Evolutionary conservation across 2,888 invertebrate genomes (phyloP).

Genomic region (Osedax fenrisi): DNA sequence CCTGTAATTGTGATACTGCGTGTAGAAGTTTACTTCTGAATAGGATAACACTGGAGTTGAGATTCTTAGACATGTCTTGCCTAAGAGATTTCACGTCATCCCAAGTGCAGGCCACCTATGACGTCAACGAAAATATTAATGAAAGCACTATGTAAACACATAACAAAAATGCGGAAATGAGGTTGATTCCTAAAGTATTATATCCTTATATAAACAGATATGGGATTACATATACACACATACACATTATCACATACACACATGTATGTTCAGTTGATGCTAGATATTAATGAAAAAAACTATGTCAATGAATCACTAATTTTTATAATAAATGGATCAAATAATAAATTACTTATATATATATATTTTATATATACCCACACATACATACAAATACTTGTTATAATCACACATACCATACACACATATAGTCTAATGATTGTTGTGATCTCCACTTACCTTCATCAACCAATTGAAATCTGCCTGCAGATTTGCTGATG

Average conservation of each 20-base stretch:
- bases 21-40: constrained; percentile 80
- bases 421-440: too few species aligned
- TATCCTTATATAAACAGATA: not conserved
- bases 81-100: constrained; percentile 80
- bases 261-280: too few species aligned
- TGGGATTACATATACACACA: not conserved
- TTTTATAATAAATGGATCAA: too few species aligned
- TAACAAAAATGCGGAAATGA: not conserved
- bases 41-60: constrained; percentile 73
- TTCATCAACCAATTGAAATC: constrained; percentile 98
- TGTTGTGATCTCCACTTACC: constrained; percentile 52
- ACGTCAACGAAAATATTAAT: constrained; percentile 5
- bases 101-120: constrained; percentile 88
- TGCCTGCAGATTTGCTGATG: constrained; percentile 66
- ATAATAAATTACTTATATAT: too few species aligned
- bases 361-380: too few species aligned
- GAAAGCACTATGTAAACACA: not conserved
- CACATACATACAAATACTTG: too few species aligned
- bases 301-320: too few species aligned
- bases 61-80: constrained; percentile 85
- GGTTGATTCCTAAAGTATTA: not conserved
- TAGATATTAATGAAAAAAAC: too few species aligned
- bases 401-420: too few species aligned
- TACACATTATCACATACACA: not conserved
- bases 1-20: constrained; percentile 78